Evolutionary conservation across 2,888 invertebrate species (phyloP).

Genomic region (Dasypogon diadema): DNA sequence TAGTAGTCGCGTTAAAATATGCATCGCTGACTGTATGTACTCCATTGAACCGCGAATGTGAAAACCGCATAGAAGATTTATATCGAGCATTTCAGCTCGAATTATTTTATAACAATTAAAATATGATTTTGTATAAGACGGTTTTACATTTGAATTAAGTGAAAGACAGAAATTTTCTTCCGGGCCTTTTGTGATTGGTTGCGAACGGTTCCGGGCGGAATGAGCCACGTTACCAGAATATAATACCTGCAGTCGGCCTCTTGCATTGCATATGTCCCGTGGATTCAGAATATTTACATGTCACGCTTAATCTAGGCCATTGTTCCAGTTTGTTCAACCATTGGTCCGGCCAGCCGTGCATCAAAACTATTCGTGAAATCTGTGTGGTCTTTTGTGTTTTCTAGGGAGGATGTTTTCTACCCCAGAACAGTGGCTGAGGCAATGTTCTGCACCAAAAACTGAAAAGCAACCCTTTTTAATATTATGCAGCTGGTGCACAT

Average conservation of each 20-base stretch:
- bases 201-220: neutral
- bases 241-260: neutral
- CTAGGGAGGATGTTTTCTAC: neutral
- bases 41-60: slow-evolving; percentile 51
- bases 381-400: slow-evolving; percentile 32
- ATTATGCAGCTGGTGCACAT: slow-evolving; percentile 48
- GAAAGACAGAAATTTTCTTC: slow-evolving; percentile 20
- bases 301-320: slow-evolving; percentile 57
- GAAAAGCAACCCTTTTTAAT: slow-evolving; percentile 47
- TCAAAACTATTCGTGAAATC: slow-evolving; percentile 47
- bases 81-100: slow-evolving; percentile 33
- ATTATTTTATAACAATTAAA: slow-evolving; percentile 55
- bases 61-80: slow-evolving; percentile 52
- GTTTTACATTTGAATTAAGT: slow-evolving; percentile 51
- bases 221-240: neutral
- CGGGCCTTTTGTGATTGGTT: slow-evolving; percentile 31
- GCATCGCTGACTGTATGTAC: slow-evolving; percentile 47
- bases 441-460: slow-evolving; percentile 25
- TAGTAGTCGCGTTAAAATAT: slow-evolving; percentile 44
- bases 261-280: slow-evolving; percentile 20
- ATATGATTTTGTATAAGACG: slow-evolving; percentile 50
- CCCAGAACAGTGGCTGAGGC: neutral
- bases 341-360: slow-evolving; percentile 37
- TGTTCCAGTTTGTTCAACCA: slow-evolving; percentile 55
- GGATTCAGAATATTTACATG: slow-evolving; percentile 55